Evolutionary conservation across 2,888 invertebrate genomes (phyloP), one percentile per base, ranked within the genome.

Genomic region (Phaonia tiefii): DNA sequence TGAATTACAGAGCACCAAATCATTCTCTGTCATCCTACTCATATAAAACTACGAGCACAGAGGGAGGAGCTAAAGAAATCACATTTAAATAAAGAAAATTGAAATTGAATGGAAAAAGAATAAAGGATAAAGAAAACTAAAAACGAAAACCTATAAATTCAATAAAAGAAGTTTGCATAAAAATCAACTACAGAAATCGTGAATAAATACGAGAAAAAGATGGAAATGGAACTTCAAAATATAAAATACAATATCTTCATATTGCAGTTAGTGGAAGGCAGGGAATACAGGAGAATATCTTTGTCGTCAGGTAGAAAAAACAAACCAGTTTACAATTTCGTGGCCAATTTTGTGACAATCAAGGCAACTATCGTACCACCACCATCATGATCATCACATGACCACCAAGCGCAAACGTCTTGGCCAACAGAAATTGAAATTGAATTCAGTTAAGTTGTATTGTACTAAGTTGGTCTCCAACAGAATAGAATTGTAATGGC

Each of bases 291-390:
- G 37, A 31, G 15, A 60, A 2, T 44, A 42, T 22, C 13, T 42
- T 54, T 20, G 49, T 10, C 20, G 39, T 2, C 37, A 54, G 25
- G 17, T 1, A 60, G 37, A 13, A 49, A n/a, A 26, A 8, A 65
- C 3, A 74, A 81, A 81, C 81, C 66, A 75, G 81, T 81, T 81
- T 81, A 75, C 67, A 78, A 81, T 81, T 81, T 81, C 81, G 81
- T 81, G 81, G 81, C 78, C 81, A 81, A 78, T 81, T 81, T 81
- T 77, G 75, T 63, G 63, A 63, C 63, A 63, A 51, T 20, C 51
- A 11, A 22, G 20, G 22, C 11, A 10, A 42, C 22, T 17, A 39
- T n/a, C 15, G n/a, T 60, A 66, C 73, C 71, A 72, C 72, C 72
- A 73, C 70, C 77, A 74, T 26, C 60, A 60, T 69, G 74, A 74